Evolutionary conservation across 1,140 invertebrate species (phyloP).

Genomic region (Magallana angulata): DNA sequence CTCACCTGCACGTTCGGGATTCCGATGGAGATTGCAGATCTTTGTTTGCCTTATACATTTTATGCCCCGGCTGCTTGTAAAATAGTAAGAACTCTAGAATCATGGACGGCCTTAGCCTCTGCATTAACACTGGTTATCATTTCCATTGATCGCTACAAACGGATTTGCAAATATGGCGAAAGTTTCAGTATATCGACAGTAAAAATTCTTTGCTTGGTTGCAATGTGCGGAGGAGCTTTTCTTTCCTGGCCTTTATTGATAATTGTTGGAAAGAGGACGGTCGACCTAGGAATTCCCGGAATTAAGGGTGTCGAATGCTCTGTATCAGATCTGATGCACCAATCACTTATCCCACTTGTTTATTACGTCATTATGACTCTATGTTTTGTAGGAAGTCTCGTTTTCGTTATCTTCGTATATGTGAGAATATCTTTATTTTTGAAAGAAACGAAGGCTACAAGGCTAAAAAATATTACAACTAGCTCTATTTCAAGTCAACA

Average conservation of each 20-base stretch:
- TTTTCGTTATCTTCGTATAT: constrained; percentile 63
- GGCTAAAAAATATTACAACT: neutral
- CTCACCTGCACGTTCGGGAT: constrained; percentile 72
- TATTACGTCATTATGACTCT: constrained; percentile 70
- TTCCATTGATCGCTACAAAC: constrained; percentile 72
- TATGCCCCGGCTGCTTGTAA: constrained; percentile 71
- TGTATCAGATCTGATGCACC: constrained; percentile 69
- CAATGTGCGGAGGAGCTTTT: constrained; percentile 63
- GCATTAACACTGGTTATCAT: constrained; percentile 70
- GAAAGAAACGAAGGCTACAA: neutral
- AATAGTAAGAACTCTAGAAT: constrained; percentile 67
- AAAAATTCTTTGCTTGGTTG: constrained; percentile 66
- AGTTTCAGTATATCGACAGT: constrained; percentile 67
- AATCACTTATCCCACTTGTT: constrained; percentile 69
- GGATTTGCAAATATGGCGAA: constrained; percentile 72
- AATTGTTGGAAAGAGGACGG: constrained; percentile 69
- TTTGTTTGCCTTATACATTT: constrained; percentile 73
- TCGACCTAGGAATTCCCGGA: constrained; percentile 53
- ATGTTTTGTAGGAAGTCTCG: constrained; percentile 67
- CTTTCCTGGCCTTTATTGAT: constrained; percentile 71
- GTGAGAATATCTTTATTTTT: constrained; percentile 67
- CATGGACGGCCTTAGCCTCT: constrained; percentile 72
- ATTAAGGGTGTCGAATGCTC: constrained; percentile 71
- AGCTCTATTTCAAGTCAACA: too few relatives aligned
- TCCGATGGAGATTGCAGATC: constrained; percentile 75